phyloP scores from a whole-genome alignment of 1,140 invertebrate species.

The Pseudomyrmex flavicornis region DNA sequence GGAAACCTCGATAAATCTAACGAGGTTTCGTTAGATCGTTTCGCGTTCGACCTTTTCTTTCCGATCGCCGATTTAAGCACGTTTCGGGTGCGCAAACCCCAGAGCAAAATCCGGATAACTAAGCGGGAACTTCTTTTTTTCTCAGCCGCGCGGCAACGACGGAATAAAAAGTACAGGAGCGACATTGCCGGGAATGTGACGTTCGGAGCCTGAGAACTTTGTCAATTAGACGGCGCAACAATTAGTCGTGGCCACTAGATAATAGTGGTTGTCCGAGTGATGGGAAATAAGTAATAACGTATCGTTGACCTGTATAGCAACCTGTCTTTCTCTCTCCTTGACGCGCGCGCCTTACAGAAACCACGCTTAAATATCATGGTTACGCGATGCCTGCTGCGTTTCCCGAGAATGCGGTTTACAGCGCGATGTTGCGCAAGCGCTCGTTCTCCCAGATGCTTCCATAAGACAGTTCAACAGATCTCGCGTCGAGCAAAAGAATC shows the following conservation, averaged over 20 bases:
- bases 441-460: conserved; percentile 26
- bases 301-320: conserved; percentile 49
- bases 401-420: conserved; percentile 15
- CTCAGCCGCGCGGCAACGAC: not conserved
- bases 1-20: conserved; percentile 59
- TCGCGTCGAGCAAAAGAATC: not conserved
- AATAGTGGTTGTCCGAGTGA: conserved; percentile 55
- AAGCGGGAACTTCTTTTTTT: conserved; percentile 58
- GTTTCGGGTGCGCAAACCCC: conserved; percentile 29
- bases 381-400: conserved; percentile 9
- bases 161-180: conserved; percentile 49
- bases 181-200: conserved; percentile 54
- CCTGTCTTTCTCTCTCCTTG: conserved; percentile 21
- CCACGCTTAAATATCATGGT: conserved; percentile 48
- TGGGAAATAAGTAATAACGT: conserved; percentile 78
- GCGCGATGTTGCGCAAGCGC: conserved; percentile 20
- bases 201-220: conserved; percentile 80
- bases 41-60: conserved; percentile 20
- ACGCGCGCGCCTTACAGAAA: not conserved
- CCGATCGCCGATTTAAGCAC: conserved; percentile 42
- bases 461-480: conserved; percentile 1
- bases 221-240: conserved; percentile 81
- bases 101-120: conserved; percentile 62
- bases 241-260: conserved; percentile 75
- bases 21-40: conserved; percentile 29